Percentiles rank a stretch among this genome's conserved stretches.
These are phyloP conservation scores for Agrilus planipennis DNA, from an alignment of 1,140 invertebrate genomes.

Conservation along the genomic window DNA sequence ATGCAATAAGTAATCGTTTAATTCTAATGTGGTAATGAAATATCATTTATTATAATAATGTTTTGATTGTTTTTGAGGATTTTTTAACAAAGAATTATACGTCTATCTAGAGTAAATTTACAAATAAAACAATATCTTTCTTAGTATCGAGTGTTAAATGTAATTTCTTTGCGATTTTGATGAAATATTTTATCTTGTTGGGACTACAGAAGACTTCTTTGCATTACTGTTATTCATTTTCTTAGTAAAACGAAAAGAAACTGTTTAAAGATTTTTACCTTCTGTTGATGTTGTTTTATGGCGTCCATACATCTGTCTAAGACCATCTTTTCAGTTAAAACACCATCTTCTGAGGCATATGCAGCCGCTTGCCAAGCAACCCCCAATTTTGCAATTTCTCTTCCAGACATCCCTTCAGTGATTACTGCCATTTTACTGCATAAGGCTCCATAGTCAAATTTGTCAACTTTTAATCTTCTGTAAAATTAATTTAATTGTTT, in stretches of 20 bases:
- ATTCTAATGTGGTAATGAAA: neutral
- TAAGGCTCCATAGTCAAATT: slow-evolving; percentile 86
- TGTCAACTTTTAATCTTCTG: slow-evolving; percentile 75
- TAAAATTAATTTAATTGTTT: slow-evolving; percentile 12
- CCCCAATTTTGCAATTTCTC: slow-evolving; percentile 93
- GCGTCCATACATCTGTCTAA: slow-evolving; percentile 73
- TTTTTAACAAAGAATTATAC: neutral
- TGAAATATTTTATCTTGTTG: neutral
- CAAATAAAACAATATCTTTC: neutral
- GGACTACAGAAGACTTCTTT: too few species aligned
- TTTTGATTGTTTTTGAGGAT: neutral
- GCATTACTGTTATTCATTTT: slow-evolving; percentile 1
- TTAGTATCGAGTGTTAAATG: neutral
- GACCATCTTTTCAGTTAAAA: slow-evolving; percentile 87
- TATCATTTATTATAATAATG: slow-evolving; percentile 1
- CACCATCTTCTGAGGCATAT: slow-evolving; percentile 87
- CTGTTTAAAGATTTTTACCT: slow-evolving; percentile 43
- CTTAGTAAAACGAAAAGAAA: neutral
- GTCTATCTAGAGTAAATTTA: neutral
- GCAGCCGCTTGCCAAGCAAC: slow-evolving; percentile 93
- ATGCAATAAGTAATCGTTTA: too few species aligned
- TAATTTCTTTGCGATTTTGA: too few species aligned
- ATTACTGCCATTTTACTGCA: slow-evolving; percentile 77
- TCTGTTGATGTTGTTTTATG: slow-evolving; percentile 74
- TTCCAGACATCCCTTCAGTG: slow-evolving; percentile 89